Percentiles rank a stretch among this genome's conserved stretches.
These are phyloP conservation scores for Aratinga solstitialis DNA, from an alignment of 2,797 vertebrate species.

Conservation along the genomic window DNA sequence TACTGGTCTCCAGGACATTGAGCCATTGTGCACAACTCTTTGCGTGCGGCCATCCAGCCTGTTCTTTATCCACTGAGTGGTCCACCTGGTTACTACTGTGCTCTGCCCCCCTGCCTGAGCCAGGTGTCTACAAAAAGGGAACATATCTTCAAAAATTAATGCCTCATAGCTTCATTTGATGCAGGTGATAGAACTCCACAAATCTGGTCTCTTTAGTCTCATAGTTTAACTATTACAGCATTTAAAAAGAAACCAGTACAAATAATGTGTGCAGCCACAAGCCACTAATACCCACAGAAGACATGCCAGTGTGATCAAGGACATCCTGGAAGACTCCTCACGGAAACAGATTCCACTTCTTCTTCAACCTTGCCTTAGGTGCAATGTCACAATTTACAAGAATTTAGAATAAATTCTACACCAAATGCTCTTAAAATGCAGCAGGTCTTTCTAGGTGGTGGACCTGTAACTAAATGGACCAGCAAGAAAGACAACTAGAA, in stretches of 20 bases:
- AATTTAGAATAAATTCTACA: neutral
- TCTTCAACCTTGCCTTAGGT: neutral
- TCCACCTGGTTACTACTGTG: neutral
- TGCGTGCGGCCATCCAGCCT: too few species aligned
- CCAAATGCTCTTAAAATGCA: neutral
- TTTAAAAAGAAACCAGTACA: neutral
- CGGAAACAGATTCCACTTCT: neutral
- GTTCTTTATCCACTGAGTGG: too few species aligned
- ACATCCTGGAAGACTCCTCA: neutral
- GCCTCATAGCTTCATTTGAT: neutral
- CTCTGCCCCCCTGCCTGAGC: neutral
- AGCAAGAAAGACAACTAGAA: neutral
- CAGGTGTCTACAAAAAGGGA: conserved; percentile 8
- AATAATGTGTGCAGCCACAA: neutral
- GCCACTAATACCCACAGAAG: neutral
- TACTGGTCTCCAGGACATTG: too few species aligned
- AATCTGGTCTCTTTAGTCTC: neutral
- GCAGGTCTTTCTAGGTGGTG: neutral
- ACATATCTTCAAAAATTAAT: neutral
- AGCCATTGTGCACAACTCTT: too few species aligned
- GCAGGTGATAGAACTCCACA: neutral
- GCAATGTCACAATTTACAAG: neutral
- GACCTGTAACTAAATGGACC: neutral
- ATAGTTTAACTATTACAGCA: neutral
- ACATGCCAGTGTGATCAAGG: neutral